Conservation (phyloP, 1,140 invertebrate genomes). For the Pseudomyrmex gracilis region DNA sequence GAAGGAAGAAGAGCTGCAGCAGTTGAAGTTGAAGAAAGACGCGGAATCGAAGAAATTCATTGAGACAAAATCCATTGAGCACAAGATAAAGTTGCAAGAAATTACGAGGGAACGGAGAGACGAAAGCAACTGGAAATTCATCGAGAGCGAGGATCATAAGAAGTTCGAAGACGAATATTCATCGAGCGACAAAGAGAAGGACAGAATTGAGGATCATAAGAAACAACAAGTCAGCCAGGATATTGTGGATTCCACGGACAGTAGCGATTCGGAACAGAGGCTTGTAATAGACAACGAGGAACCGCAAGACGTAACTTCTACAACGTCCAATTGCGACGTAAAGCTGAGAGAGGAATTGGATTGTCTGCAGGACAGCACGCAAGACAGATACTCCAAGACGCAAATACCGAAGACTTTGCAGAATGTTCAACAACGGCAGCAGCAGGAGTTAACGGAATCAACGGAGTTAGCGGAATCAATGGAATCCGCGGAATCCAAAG, state of each 20-base stretch:
- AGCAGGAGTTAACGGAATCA: slow-evolving; percentile 56
- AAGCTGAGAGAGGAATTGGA: slow-evolving; percentile 75
- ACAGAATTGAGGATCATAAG: slow-evolving; percentile 81
- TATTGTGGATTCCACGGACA: slow-evolving; percentile 87
- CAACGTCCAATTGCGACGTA: slow-evolving; percentile 67
- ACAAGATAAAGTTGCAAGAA: slow-evolving; percentile 67
- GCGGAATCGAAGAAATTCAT: slow-evolving; percentile 71
- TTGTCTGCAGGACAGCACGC: slow-evolving; percentile 51
- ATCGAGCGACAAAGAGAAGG: slow-evolving; percentile 79
- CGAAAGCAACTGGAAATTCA: slow-evolving; percentile 69
- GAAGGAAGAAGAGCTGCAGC: slow-evolving; percentile 76
- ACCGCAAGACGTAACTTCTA: slow-evolving; percentile 75
- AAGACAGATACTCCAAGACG: slow-evolving; percentile 56
- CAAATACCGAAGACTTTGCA: slow-evolving; percentile 49
- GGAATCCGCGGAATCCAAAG: slow-evolving; percentile 61
- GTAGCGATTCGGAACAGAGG: slow-evolving; percentile 90
- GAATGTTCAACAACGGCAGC: slow-evolving; percentile 48
- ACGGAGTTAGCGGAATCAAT: slow-evolving; percentile 38
- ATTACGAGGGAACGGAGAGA: slow-evolving; percentile 32
- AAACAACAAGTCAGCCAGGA: slow-evolving; percentile 82
- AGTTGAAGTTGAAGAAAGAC: slow-evolving; percentile 74
- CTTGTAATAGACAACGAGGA: slow-evolving; percentile 87
- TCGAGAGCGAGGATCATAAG: slow-evolving; percentile 68
- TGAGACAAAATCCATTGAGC: slow-evolving; percentile 69
- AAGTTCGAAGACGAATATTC: slow-evolving; percentile 67